Conservation (phyloP, 2,888 invertebrate species). For the Beris chalybata region DNA sequence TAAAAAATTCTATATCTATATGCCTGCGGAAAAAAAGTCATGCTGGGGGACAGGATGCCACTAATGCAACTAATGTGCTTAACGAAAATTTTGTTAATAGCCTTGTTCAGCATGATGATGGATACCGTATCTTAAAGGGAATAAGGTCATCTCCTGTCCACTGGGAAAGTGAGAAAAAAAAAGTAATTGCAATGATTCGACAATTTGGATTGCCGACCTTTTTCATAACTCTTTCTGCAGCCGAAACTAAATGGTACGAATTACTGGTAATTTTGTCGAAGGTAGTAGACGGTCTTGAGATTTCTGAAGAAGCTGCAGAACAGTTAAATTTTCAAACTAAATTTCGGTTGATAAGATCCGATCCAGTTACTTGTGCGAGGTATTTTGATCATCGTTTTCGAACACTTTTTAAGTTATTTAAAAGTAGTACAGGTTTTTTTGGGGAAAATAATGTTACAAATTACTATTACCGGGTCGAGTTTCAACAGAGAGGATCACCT, state of each 20-base stretch:
- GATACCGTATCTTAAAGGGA: slow-evolving; percentile 38
- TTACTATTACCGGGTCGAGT: no score
- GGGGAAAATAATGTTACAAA: slow-evolving; percentile 14
- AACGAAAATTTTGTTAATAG: slow-evolving; percentile 38
- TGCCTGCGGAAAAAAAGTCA: slow-evolving; percentile 41
- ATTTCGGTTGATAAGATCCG: slow-evolving; percentile 40
- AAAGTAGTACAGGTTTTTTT: slow-evolving; percentile 33
- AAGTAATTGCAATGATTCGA: slow-evolving; percentile 26
- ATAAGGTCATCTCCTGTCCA: slow-evolving; percentile 40
- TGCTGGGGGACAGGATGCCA: slow-evolving; percentile 26
- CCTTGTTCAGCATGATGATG: slow-evolving; percentile 38
- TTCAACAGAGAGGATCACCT: slow-evolving; percentile 35
- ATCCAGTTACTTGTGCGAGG: slow-evolving; percentile 43
- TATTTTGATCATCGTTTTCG: slow-evolving; percentile 24
- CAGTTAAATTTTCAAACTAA: slow-evolving; percentile 36
- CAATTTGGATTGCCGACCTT: slow-evolving; percentile 25
- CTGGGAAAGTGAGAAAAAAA: slow-evolving; percentile 43
- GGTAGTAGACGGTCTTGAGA: slow-evolving; percentile 20
- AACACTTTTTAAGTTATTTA: slow-evolving; percentile 20
- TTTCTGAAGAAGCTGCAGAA: slow-evolving; percentile 35
- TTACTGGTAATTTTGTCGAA: slow-evolving; percentile 34
- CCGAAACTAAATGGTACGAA: slow-evolving; percentile 39
- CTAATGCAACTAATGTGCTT: slow-evolving; percentile 37
- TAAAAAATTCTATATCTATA: no score
- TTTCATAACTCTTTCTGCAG: slow-evolving; percentile 31